phyloP scores from a whole-genome alignment of 2,113 vertebrate genomes.

The Myrmophylax atrothorax region DNA sequence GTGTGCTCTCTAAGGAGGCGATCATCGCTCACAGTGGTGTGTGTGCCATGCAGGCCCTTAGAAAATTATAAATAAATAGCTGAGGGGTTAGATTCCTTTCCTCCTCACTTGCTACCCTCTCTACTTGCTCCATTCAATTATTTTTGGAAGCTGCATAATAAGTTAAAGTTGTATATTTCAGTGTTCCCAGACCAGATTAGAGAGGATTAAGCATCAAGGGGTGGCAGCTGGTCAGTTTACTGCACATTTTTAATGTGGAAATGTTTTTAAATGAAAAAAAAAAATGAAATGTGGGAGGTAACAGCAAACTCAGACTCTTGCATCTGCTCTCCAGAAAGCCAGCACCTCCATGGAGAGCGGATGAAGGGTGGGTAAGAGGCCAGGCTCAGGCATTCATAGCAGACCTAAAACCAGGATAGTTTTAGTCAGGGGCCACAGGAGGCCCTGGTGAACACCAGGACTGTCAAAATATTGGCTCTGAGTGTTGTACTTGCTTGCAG shows the following conservation, averaged over 20 bases:
- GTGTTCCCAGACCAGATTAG: slow-evolving; percentile 56
- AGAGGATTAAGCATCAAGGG: slow-evolving; percentile 69
- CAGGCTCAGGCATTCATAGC: background rate
- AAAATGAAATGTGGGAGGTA: background rate
- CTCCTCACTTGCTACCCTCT: background rate
- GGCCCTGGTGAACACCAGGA: background rate
- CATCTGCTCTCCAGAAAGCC: slow-evolving; percentile 11
- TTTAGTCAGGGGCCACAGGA: background rate
- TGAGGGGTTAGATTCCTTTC: background rate
- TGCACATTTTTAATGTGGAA: slow-evolving; percentile 60
- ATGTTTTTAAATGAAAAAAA: slow-evolving; percentile 59
- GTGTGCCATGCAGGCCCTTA: background rate
- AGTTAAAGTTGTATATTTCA: slow-evolving; percentile 43
- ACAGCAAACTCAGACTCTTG: background rate
- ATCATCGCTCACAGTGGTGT: rapidly evolving
- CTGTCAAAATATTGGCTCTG: background rate
- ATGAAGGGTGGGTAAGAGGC: background rate
- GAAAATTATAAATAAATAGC: slow-evolving; percentile 1
- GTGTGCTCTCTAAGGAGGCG: background rate
- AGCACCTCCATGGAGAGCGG: background rate
- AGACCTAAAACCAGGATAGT: background rate
- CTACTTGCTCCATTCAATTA: slow-evolving; percentile 20
- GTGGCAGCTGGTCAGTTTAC: slow-evolving; percentile 75
- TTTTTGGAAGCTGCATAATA: slow-evolving; percentile 54
- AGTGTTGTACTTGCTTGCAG: rapidly evolving